Percentiles rank a stretch among this genome's conserved stretches.
These are phyloP conservation scores for Pseudococcus longispinus DNA, from an alignment of 2,888 invertebrate species.

Conservation along the genomic window DNA sequence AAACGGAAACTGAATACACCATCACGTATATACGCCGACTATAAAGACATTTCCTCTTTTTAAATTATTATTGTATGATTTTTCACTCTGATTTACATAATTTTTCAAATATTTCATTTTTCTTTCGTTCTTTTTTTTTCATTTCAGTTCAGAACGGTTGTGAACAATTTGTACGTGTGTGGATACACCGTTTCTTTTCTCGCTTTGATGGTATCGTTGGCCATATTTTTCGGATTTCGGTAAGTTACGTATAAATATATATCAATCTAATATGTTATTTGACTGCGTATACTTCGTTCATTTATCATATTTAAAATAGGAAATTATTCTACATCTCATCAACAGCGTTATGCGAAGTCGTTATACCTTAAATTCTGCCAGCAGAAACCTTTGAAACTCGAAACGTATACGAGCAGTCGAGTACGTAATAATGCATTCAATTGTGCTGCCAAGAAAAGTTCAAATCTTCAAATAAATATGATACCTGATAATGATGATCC, in stretches of 20 bases:
- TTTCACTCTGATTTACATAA: neutral
- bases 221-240: constrained; percentile 72
- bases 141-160: constrained; percentile 72
- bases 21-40: neutral
- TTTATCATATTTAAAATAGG: too few species aligned
- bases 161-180: constrained; percentile 77
- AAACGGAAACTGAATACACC: neutral
- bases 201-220: constrained; percentile 76
- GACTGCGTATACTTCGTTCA: too few species aligned
- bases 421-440: too few species aligned
- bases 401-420: too few species aligned
- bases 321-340: too few species aligned
- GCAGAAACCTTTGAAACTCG: too few species aligned
- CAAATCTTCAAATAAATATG: too few species aligned
- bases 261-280: too few species aligned
- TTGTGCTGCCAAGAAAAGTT: too few species aligned
- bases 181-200: constrained; percentile 81
- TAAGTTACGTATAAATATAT: neutral
- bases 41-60: neutral
- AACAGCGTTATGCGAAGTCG: too few species aligned
- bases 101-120: constrained; percentile 43
- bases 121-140: neutral
- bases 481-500: too few species aligned
- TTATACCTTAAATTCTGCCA: too few species aligned
- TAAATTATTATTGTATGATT: neutral